Evolutionary conservation across 1,140 invertebrate genomes (phyloP), one percentile per base, ranked within the genome.

Genomic region (Periplaneta americana): DNA sequence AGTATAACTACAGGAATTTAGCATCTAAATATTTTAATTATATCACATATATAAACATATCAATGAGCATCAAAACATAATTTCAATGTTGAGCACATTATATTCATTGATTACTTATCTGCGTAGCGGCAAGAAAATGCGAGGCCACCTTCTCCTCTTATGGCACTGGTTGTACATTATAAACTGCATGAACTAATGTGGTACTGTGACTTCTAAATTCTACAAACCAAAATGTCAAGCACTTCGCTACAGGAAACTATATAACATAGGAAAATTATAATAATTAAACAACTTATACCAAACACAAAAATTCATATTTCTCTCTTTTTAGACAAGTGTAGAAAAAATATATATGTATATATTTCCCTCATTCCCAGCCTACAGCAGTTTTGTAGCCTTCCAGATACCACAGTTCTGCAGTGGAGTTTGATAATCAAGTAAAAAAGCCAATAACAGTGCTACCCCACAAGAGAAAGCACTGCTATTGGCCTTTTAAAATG

Each of bases 1-100:
- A 78, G 48, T n/a, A 34, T 76, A 37, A 78, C 35, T 37, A 78
- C 77, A 78, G 33, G 34, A 77, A n/a, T 66, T 66, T 66, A 28
- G 48, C 48, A 66, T 22, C 48, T 66, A 66, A 66, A 28, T 66
- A 66, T 66, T 66, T 66, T 66, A 66, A 66, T 66, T 66, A 6
- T 66, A 66, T 66, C 48, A 66, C 48, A 66, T 28, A 28, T 11
- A n/a, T 66, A 66, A 66, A 48, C 39, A 48, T 28, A 66, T 66
- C 9, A 66, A 66, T 66, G 48, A 66, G 48, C 48, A 66, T 66
- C 22, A 66, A 66, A 66, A 66, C 48, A n/a, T n/a, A 66, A 66
- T 66, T 66, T 66, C 22, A 66, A 66, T 66, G 48, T 66, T 66
- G 48, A 66, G 48, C 48, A 66, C 48, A 6, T 66, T 1, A 66